Evolutionary conservation across 2,888 invertebrate species (phyloP).

Genomic region (Anthrax anthrax): DNA sequence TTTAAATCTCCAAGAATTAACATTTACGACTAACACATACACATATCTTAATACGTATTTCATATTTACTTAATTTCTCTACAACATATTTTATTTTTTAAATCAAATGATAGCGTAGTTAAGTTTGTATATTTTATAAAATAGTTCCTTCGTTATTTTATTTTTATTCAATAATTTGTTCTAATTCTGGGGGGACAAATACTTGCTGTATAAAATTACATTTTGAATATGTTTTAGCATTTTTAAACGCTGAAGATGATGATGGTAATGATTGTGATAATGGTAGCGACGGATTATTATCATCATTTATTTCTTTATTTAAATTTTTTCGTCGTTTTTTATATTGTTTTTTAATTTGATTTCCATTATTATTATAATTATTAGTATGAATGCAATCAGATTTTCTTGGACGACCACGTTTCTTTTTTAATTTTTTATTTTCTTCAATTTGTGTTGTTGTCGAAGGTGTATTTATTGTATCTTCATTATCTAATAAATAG

Average conservation of each 20-base stretch:
- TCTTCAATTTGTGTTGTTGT: not conserved
- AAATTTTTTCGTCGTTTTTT: no score
- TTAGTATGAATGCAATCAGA: no score
- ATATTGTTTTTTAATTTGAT: not conserved
- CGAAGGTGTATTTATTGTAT: not conserved
- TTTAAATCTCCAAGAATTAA: no score
- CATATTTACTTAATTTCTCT: no score
- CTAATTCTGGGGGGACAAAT: conserved; percentile 19
- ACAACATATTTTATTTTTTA: no score
- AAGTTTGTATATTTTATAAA: no score
- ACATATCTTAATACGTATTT: no score
- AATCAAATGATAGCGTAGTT: no score
- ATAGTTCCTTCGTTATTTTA: no score
- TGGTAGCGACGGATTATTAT: no score
- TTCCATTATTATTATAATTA: not conserved
- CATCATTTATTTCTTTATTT: no score
- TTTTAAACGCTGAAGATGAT: not conserved
- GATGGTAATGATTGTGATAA: not conserved
- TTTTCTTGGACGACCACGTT: not conserved
- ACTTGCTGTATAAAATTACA: conserved; percentile 15
- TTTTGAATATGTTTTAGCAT: conserved; percentile 14
- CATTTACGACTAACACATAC: no score
- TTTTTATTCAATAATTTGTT: conserved; percentile 14
- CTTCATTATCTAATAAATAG: not conserved
- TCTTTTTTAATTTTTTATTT: not conserved